Conservation (phyloP, 2,113 vertebrate species). For the Embiotoca jacksoni region DNA sequence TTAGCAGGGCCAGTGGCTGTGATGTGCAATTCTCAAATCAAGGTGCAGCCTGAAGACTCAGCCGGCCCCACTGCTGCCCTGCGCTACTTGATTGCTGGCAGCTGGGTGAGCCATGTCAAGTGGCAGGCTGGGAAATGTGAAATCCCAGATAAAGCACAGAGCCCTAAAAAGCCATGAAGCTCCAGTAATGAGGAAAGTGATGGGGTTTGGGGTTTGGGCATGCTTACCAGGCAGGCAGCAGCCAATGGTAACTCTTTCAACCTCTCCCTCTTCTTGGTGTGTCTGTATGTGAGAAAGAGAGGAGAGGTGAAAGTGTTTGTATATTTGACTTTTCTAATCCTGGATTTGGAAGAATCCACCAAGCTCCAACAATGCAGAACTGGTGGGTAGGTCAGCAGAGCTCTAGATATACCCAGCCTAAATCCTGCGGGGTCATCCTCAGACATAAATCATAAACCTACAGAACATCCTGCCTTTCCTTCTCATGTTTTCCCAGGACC, state of each 20-base stretch:
- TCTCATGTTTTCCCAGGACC: constrained; percentile 52
- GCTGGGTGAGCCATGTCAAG: constrained; percentile 79
- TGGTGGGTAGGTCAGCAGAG: constrained; percentile 67
- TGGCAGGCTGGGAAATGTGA: constrained; percentile 80
- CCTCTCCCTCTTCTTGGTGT: constrained; percentile 42
- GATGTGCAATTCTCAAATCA: constrained; percentile 79
- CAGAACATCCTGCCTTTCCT: constrained; percentile 56
- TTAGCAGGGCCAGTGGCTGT: constrained; percentile 73
- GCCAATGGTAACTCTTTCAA: constrained; percentile 45
- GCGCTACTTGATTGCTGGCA: constrained; percentile 77
- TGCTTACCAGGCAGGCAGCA: constrained; percentile 69
- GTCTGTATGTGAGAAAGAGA: constrained; percentile 57
- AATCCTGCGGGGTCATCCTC: constrained; percentile 66
- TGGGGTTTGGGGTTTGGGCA: constrained; percentile 74
- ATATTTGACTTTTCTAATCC: constrained; percentile 83
- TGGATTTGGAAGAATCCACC: constrained; percentile 76
- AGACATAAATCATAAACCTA: constrained; percentile 70
- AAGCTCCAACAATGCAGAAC: constrained; percentile 76
- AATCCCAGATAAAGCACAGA: constrained; percentile 84
- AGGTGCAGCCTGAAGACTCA: constrained; percentile 76
- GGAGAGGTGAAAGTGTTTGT: constrained; percentile 70
- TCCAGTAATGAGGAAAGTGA: constrained; percentile 83
- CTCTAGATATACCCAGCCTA: constrained; percentile 50
- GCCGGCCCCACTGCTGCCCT: constrained; percentile 53
- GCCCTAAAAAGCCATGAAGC: constrained; percentile 81